Percentiles rank a stretch among this genome's conserved stretches.
phyloP scores from a whole-genome alignment of 2,113 vertebrate genomes.

The Zingel zingel region DNA sequence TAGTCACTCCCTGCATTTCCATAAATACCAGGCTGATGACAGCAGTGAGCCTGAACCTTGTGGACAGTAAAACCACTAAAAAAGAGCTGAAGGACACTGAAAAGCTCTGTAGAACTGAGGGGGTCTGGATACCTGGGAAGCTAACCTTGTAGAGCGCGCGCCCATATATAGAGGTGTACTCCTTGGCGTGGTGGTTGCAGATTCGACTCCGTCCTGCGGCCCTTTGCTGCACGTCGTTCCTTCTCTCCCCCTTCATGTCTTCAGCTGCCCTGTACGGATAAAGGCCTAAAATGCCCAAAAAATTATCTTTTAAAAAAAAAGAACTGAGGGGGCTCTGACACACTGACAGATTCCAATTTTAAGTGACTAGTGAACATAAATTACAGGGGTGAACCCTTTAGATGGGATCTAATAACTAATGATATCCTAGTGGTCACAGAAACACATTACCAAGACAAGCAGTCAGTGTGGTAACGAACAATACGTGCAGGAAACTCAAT shows the following conservation, averaged over 20 bases:
- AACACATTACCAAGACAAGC: constrained; percentile 39
- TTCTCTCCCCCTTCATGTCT: too few species aligned
- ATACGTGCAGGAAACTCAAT: constrained; percentile 6
- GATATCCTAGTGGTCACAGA: neutral
- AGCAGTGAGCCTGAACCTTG: neutral
- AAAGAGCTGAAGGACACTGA: neutral
- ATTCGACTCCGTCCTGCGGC: too few species aligned
- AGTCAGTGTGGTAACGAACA: constrained; percentile 1
- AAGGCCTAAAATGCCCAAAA: too few species aligned
- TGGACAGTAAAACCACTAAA: neutral
- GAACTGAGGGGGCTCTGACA: neutral
- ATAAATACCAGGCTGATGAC: too few species aligned
- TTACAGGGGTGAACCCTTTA: constrained; percentile 9
- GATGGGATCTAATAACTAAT: neutral
- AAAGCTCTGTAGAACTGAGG: neutral
- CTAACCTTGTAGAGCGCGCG: too few species aligned
- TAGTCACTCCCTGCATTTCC: too few species aligned
- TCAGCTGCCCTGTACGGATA: too few species aligned
- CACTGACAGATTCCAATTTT: neutral
- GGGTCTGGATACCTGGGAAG: too few species aligned
- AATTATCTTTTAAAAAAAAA: too few species aligned
- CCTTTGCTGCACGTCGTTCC: too few species aligned
- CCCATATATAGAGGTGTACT: too few species aligned
- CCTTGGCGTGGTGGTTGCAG: too few species aligned
- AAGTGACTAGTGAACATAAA: constrained; percentile 16